These are phyloP conservation scores for Physocephala rufipes DNA, from an alignment of 2,888 invertebrate genomes.

Conservation along the genomic window DNA sequence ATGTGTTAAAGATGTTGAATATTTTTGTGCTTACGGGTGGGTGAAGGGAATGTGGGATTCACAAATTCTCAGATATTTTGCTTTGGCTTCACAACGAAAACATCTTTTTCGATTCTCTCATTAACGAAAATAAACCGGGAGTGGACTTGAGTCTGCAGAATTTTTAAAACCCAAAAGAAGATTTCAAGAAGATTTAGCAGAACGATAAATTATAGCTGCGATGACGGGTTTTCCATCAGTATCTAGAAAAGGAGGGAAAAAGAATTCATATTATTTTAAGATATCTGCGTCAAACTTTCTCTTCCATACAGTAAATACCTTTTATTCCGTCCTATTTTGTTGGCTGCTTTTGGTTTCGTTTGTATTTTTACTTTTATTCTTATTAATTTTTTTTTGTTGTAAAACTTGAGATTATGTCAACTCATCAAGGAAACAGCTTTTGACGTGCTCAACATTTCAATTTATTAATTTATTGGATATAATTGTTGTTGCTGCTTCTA, in stretches of 20 bases:
- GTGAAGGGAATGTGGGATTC: too few relatives aligned
- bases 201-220: too few relatives aligned
- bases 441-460: constrained; percentile 8
- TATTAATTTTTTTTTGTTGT: neutral
- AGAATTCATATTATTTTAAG: too few relatives aligned
- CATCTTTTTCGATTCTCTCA: too few relatives aligned
- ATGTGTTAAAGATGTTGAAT: neutral
- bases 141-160: too few relatives aligned
- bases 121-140: too few relatives aligned
- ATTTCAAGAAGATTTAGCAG: too few relatives aligned
- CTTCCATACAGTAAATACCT: neutral
- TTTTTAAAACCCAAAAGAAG: too few relatives aligned
- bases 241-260: too few relatives aligned
- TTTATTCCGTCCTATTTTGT: neutral
- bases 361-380: neutral
- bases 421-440: constrained; percentile 15
- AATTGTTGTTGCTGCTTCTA: neutral
- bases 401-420: constrained; percentile 1
- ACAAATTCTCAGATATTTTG: too few relatives aligned
- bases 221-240: too few relatives aligned
- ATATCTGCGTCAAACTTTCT: neutral
- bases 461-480: neutral
- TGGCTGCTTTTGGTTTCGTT: neutral
- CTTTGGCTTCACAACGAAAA: too few relatives aligned
- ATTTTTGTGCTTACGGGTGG: neutral